Evolutionary conservation across 1,140 invertebrate species (phyloP), one percentile per base, ranked within the genome.

Genomic region (Drosophila lowei): DNA sequence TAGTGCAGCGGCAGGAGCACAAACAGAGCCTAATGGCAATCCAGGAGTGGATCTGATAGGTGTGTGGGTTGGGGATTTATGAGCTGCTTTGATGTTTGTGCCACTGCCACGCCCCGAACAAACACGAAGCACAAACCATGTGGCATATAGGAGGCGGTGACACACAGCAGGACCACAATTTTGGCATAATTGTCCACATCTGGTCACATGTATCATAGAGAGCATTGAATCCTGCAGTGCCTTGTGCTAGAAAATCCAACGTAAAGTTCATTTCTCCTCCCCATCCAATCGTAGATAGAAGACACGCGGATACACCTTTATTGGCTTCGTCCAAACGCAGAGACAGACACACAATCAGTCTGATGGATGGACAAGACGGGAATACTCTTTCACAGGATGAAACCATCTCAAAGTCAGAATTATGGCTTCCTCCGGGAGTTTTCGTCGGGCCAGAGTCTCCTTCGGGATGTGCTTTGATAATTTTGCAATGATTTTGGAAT

Each of bases 61-160:
- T 34, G 30, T 34, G 30, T 57, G 52, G 54, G 38, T 25, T 65
- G 71, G 28, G 59, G 59, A 62, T 50, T 73, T 74, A 73, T 65
- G 71, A 60, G 7, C 54, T 16, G 54, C 71, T 73, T 73, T 73
- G 71, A 73, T 73, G 71, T 73, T 73, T 73, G 71, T 71, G 65
- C 67, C 54, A 42, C 9, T 25, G 15, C 62, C 62, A 71, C 54
- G 44, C 30, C 60, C 54, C n/a, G 15, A 13, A 41, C 48, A 43
- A 58, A 34, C 54, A 59, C 54, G 57, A 73, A 34, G 43, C 70
- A 43, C 47, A 65, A 73, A 65, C 60, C 64, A 65, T 65, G 65
- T 53, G 60, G 48, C 25, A 13, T 13, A 7, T 63, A 18, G 25
- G n/a, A 25, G 53, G 41, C 47, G 18, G 43, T 63, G 50, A 55